Conservation (phyloP, 2,888 invertebrate genomes). For the Troilus luridus region DNA sequence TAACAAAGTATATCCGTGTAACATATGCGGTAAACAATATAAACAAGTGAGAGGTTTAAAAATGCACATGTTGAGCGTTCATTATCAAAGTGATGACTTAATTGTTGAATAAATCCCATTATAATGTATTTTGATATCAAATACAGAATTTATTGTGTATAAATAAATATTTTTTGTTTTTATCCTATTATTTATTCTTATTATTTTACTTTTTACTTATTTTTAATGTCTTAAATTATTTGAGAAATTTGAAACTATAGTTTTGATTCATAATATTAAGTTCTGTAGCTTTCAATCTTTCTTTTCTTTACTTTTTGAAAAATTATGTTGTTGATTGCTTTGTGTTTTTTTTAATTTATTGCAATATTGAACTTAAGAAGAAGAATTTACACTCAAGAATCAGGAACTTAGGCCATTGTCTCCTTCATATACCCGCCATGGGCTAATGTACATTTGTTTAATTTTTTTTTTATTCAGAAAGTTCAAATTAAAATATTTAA, state of each 20-base stretch:
- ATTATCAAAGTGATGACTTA: constrained; percentile 27
- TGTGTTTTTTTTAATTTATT: too few species aligned
- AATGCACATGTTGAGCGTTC: constrained; percentile 46
- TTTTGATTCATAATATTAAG: not conserved
- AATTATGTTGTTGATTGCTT: too few species aligned
- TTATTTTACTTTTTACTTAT: not conserved
- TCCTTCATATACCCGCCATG: too few species aligned
- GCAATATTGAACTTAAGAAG: too few species aligned
- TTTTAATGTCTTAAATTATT: not conserved
- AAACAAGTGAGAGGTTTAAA: constrained; percentile 54
- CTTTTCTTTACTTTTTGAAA: not conserved
- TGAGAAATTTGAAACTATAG: not conserved
- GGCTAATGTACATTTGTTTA: too few species aligned
- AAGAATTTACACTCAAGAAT: too few species aligned
- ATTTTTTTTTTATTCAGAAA: too few species aligned
- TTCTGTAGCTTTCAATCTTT: not conserved
- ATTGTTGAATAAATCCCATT: not conserved
- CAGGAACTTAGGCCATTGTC: too few species aligned
- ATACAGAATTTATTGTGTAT: not conserved
- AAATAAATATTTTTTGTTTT: not conserved
- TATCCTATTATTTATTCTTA: too few species aligned
- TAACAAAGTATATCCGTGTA: constrained; percentile 53
- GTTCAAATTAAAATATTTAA: too few species aligned
- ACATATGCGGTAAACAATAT: constrained; percentile 53
- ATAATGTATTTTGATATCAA: not conserved